Percentiles rank a stretch among this genome's conserved stretches.
phyloP scores from a whole-genome alignment of 2,888 invertebrate species.

The Ophonus ardosiacus region DNA sequence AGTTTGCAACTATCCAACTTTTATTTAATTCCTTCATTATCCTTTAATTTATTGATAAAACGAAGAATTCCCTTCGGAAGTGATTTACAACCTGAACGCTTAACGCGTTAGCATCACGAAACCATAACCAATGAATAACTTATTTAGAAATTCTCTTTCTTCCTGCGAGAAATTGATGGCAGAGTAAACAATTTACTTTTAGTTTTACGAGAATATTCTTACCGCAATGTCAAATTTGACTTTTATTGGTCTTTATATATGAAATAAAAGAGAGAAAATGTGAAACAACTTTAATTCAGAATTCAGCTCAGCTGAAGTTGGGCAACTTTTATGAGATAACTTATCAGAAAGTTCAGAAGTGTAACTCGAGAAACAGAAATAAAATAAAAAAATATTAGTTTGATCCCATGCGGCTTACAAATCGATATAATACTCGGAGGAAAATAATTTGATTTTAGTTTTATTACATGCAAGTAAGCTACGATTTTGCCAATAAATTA shows the following conservation, averaged over 20 bases:
- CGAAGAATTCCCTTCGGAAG: background rate
- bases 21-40: background rate
- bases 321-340: background rate
- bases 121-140: background rate
- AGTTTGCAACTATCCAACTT: background rate
- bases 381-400: no score
- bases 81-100: background rate
- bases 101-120: background rate
- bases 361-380: no score
- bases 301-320: background rate
- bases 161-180: background rate
- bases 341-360: background rate
- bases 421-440: no score
- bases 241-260: background rate
- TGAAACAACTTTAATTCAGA: background rate
- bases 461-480: no score
- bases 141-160: background rate
- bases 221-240: background rate
- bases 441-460: no score
- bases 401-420: no score
- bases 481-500: no score
- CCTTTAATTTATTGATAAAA: background rate
- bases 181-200: background rate
- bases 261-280: background rate
- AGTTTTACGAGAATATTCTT: background rate